A percentile compares a stretch with the other conserved stretches of the same genome.
Evolutionary conservation across 2,797 vertebrate genomes (phyloP).

Genomic region (Gadopsis bispinosus): DNA sequence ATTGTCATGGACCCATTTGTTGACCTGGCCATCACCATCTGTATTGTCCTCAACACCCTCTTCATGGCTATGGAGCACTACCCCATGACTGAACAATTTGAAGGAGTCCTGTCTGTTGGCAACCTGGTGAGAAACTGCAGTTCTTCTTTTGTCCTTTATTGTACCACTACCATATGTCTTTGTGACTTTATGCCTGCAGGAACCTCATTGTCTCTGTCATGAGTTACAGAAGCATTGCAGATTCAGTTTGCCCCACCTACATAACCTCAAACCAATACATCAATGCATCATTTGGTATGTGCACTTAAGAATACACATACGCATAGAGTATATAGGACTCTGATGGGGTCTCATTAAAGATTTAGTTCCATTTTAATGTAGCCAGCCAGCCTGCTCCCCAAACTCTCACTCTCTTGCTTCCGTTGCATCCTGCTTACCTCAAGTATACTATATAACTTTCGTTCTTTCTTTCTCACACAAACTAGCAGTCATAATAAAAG

Average conservation of each 20-base stretch:
- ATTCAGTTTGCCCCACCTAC: constrained; percentile 50
- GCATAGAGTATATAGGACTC: constrained; percentile 56
- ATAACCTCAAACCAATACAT: constrained; percentile 63
- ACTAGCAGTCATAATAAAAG: constrained; percentile 21
- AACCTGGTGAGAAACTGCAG: constrained; percentile 92
- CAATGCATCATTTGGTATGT: constrained; percentile 67
- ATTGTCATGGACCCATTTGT: constrained; percentile 99
- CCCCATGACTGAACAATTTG: constrained; percentile 92
- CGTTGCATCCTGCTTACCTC: constrained; percentile 46
- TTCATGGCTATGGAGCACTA: constrained; percentile 99
- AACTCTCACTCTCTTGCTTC: constrained; percentile 60
- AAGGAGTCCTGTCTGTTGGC: constrained; percentile 89
- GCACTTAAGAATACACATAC: constrained; percentile 64
- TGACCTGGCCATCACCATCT: constrained; percentile 98
- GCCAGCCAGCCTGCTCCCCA: constrained; percentile 62
- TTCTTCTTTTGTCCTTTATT: constrained; percentile 8
- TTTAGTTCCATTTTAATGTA: constrained; percentile 79
- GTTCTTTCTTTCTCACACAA: constrained; percentile 1
- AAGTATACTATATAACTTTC: constrained; percentile 27
- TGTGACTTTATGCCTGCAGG: constrained; percentile 4
- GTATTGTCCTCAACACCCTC: constrained; percentile 97
- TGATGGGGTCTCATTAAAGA: constrained; percentile 80
- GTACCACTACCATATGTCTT: constrained; percentile 10
- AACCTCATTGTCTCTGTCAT: constrained; percentile 33
- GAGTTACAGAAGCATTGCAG: constrained; percentile 53